A percentile compares a stretch with the other conserved stretches of the same genome.
Evolutionary conservation across 2,888 invertebrate species (phyloP).

Genomic region (Bembecia ichneumoniformis): DNA sequence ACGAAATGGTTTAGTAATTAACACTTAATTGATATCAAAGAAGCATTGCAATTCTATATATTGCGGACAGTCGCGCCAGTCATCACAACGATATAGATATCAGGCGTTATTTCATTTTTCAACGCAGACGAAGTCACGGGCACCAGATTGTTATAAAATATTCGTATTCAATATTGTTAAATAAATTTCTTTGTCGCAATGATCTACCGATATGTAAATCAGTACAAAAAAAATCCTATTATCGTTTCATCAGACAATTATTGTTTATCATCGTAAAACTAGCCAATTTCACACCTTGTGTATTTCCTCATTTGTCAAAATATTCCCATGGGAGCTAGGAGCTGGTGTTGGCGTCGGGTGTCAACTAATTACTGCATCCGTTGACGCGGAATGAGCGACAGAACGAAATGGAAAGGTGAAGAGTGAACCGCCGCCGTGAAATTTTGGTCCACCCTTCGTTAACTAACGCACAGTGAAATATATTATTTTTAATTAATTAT

Average conservation of each 20-base stretch:
- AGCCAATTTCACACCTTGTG: constrained; percentile 55
- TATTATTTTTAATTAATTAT: too few relatives aligned
- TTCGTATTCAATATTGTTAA: too few relatives aligned
- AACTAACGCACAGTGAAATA: not conserved
- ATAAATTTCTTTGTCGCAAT: too few relatives aligned
- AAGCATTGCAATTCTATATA: too few relatives aligned
- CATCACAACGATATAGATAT: too few relatives aligned
- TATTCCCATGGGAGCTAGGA: constrained; percentile 46
- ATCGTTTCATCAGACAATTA: not conserved
- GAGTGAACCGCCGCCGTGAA: constrained; percentile 32
- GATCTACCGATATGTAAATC: too few relatives aligned
- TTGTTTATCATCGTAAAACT: constrained; percentile 13
- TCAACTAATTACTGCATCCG: constrained; percentile 64
- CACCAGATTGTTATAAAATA: too few relatives aligned
- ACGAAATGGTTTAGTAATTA: too few relatives aligned
- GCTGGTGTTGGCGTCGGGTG: constrained; percentile 39
- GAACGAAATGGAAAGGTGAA: constrained; percentile 41
- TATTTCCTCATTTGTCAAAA: constrained; percentile 24
- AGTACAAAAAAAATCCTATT: not conserved
- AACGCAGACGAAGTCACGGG: too few relatives aligned
- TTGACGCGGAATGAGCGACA: constrained; percentile 56
- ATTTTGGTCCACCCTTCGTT: not conserved
- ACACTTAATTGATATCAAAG: too few relatives aligned
- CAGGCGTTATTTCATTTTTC: too few relatives aligned
- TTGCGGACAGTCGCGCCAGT: too few relatives aligned